phyloP scores from a whole-genome alignment of 2,113 vertebrate species.

The Cinclus mexicanus region DNA sequence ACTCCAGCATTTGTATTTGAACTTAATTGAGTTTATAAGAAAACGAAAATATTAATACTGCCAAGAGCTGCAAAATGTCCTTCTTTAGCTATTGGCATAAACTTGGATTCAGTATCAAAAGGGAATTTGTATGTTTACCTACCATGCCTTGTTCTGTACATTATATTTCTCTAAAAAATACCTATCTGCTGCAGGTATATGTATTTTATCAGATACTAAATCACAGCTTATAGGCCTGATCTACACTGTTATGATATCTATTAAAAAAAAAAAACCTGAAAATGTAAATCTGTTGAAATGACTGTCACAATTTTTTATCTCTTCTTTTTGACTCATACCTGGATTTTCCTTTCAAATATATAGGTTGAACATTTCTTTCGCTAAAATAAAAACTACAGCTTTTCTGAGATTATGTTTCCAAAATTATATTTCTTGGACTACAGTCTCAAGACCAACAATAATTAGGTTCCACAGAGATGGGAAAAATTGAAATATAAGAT shows the following conservation, averaged over 20 bases:
- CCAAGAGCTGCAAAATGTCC: background rate
- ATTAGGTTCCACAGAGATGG: background rate
- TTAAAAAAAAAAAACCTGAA: background rate
- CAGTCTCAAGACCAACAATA: background rate
- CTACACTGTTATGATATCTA: background rate
- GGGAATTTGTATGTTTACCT: background rate
- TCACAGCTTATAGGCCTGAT: background rate
- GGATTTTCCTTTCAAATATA: background rate
- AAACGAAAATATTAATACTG: background rate
- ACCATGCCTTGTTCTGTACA: background rate
- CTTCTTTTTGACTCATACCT: background rate
- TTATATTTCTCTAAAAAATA: background rate
- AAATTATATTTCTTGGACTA: background rate
- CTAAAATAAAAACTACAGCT: background rate
- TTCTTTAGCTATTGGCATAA: constrained; percentile 2
- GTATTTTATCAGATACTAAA: background rate
- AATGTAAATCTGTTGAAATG: background rate
- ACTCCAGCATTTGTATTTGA: background rate
- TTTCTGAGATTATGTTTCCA: background rate
- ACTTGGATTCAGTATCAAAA: constrained; percentile 14
- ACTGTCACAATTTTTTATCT: background rate
- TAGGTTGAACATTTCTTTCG: background rate
- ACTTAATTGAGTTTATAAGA: background rate
- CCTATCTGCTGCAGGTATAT: background rate
- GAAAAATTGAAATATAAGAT: background rate